Conservation (phyloP, 2,113 vertebrate species). For the Micronycteris hirsuta region DNA sequence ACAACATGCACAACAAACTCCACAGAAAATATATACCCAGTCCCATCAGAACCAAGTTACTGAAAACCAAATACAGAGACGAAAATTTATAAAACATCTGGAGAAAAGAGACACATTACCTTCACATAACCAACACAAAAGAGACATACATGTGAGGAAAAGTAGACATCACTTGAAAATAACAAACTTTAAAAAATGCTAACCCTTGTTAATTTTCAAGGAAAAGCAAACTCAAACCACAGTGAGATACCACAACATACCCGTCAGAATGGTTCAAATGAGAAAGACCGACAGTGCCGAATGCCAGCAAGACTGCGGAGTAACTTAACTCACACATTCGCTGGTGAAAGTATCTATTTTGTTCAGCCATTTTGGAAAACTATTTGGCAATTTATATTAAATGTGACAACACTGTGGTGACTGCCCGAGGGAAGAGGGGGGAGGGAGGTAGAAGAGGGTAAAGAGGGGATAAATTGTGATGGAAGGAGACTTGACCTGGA, state of each 20-base stretch:
- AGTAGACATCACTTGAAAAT: neutral
- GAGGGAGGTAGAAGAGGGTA: too few species aligned
- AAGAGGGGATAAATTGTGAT: too few species aligned
- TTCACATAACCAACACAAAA: neutral
- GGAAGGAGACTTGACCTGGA: too few species aligned
- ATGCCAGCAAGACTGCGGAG: neutral
- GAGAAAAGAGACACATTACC: too few species aligned
- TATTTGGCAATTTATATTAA: neutral
- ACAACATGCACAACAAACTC: neutral
- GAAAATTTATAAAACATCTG: too few species aligned
- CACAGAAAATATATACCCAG: neutral
- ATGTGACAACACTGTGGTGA: neutral
- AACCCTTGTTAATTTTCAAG: neutral
- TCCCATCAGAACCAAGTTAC: neutral
- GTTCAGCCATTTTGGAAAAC: neutral
- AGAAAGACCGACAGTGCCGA: neutral
- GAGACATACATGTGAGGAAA: neutral
- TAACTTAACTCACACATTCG: neutral
- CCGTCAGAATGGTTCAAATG: neutral
- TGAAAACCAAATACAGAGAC: neutral
- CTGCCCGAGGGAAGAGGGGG: too few species aligned
- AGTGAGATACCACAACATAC: neutral
- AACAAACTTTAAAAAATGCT: neutral
- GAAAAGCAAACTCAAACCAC: neutral
- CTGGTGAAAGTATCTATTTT: neutral